These are phyloP conservation scores for Actinia tenebrosa DNA, from an alignment of 64 coral and sea anemone genomes.

Conservation along the genomic window DNA sequence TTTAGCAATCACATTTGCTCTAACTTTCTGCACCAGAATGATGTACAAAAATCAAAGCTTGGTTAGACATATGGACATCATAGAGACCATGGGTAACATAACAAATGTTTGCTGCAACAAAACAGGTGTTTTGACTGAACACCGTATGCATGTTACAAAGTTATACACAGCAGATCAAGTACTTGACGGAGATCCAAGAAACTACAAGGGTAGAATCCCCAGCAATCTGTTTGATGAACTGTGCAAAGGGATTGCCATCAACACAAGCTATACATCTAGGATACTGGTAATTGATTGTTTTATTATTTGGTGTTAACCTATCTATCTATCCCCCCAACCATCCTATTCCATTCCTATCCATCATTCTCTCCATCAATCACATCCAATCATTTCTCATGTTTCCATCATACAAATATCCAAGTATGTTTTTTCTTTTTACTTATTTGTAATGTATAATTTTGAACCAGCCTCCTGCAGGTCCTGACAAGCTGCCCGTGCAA, in stretches of 20 bases:
- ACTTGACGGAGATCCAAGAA: slow-evolving; percentile 44
- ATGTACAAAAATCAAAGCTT: slow-evolving; percentile 83
- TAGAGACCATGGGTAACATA: slow-evolving; percentile 88
- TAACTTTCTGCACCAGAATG: slow-evolving; percentile 68
- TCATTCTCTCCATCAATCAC: too few relatives aligned
- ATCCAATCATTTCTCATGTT: not conserved
- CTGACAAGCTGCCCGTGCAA: slow-evolving; percentile 46
- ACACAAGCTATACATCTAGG: slow-evolving; percentile 74
- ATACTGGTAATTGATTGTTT: slow-evolving; percentile 53
- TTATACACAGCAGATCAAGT: slow-evolving; percentile 56
- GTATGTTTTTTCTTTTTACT: not conserved
- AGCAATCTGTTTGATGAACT: slow-evolving; percentile 50
- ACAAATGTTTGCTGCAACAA: slow-evolving; percentile 90
- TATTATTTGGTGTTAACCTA: not conserved
- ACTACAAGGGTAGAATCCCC: slow-evolving; percentile 59
- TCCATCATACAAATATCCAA: not conserved
- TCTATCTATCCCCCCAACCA: not conserved
- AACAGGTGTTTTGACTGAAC: slow-evolving; percentile 80
- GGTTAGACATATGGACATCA: slow-evolving; percentile 70
- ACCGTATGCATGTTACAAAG: slow-evolving; percentile 67
- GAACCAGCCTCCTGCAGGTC: not conserved
- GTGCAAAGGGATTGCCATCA: slow-evolving; percentile 74
- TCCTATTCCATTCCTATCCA: not conserved
- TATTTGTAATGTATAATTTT: not conserved
- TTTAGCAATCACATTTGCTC: slow-evolving; percentile 55